Conservation (phyloP, 2,888 invertebrate genomes). For the Uloborus plumipes region DNA sequence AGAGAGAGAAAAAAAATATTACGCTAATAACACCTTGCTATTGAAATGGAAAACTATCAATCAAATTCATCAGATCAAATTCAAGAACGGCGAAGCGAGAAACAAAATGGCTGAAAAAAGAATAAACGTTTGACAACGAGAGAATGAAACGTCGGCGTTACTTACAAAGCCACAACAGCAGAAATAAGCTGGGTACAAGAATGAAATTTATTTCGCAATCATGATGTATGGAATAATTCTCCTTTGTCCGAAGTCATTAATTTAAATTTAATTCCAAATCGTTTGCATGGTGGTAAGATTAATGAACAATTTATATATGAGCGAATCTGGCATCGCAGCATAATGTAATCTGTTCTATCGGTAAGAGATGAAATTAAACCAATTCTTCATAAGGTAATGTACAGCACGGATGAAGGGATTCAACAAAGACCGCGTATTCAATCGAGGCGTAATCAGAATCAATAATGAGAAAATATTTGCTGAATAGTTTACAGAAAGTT, state of each 20-base stretch:
- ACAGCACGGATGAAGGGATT: too few species aligned
- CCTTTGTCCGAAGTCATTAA: slow-evolving; percentile 28
- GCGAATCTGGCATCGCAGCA: too few species aligned
- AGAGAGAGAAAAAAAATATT: neutral
- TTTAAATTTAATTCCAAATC: slow-evolving; percentile 35
- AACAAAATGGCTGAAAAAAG: neutral
- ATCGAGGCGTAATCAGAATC: too few species aligned
- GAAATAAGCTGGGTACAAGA: neutral
- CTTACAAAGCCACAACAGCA: too few species aligned
- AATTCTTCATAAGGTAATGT: too few species aligned
- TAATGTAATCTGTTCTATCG: too few species aligned
- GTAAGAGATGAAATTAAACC: too few species aligned
- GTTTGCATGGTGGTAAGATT: neutral
- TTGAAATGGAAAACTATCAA: slow-evolving; percentile 32
- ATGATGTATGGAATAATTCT: neutral
- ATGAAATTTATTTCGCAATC: slow-evolving; percentile 24
- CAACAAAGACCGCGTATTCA: too few species aligned
- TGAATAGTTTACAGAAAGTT: too few species aligned
- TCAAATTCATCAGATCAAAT: slow-evolving; percentile 10
- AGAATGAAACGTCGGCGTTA: neutral
- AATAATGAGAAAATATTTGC: too few species aligned
- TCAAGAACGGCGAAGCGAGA: neutral
- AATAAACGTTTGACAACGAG: neutral
- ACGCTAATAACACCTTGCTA: slow-evolving; percentile 20
- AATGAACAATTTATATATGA: neutral